Base-by-base conservation (phyloP, 1,140 invertebrate species). In the Phthorimaea operculella region DNA sequence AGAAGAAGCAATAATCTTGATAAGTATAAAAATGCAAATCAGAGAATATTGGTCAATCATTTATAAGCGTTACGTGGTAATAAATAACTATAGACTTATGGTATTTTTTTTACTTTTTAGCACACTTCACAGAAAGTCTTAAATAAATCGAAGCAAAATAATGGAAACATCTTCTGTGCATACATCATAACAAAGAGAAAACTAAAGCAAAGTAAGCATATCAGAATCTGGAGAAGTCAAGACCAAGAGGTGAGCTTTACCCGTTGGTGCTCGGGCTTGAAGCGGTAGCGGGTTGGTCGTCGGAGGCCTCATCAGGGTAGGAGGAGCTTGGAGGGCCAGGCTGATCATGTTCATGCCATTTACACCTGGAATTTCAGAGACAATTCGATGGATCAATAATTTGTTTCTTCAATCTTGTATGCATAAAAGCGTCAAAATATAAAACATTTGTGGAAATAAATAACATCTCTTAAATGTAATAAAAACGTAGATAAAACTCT, bases 341-440 rank as follows among this genome's bases (percentile, higher is more conserved):
- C 90, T 90, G 65, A 91, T 90, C 76, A 91, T 89, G 73, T 91
- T 91, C 75, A 92, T 89, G 21, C 90, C 90, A 65, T 92, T 90
- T 12, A 89, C 88, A 68, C 89, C 90, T 79, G 89, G 81, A 70
- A 75, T 59, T 14, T 48, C 18, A 15, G 11, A 28, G 14, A 33
- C 10, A 50, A 10, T 14, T 47, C 2, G 45, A 39, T 34, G 33
- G 33, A 11, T 45, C n/a, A n/a, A n/a, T n/a, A n/a, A n/a, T n/a
- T n/a, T n/a, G 34, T 36, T 7, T 36, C 34, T 36, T 36, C 12
- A 36, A 8, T 8, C 34, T 8, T 36, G 7, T 8, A 36, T 8
- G 7, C 12, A 36, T 36, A 12, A 36, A 36, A 7, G 12, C 7
- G 34, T 7, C 34, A 36, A 36, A 36, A 36, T 36, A 36, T 36